A percentile compares a stretch with the other conserved stretches of the same genome.
These are phyloP conservation scores for Drosophila punjabiensis DNA, from an alignment of 1,140 invertebrate species.

Conservation along the genomic window DNA sequence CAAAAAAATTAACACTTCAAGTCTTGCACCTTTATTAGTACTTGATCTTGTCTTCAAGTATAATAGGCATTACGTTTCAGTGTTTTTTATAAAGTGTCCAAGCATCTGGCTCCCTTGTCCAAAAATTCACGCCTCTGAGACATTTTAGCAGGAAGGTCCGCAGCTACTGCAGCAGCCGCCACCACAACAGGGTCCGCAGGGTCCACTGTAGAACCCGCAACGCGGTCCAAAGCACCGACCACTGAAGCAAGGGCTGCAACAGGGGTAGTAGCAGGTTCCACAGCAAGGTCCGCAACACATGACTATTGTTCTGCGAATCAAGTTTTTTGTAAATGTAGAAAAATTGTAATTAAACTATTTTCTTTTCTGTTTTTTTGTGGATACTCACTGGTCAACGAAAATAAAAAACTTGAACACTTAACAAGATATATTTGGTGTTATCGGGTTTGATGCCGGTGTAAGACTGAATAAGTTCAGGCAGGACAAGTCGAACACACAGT, in stretches of 20 bases:
- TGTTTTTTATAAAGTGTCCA: not conserved
- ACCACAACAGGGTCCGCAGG: slow-evolving; percentile 38
- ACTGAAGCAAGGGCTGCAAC: slow-evolving; percentile 54
- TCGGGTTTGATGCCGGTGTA: slow-evolving; percentile 3
- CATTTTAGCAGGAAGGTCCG: slow-evolving; percentile 36
- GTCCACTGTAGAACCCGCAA: slow-evolving; percentile 33
- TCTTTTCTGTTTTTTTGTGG: not conserved
- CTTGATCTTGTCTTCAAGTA: slow-evolving; percentile 16
- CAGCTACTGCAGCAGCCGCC: slow-evolving; percentile 49
- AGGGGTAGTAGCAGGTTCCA: slow-evolving; percentile 39
- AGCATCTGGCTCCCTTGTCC: not conserved
- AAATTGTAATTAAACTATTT: not conserved
- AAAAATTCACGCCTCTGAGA: not conserved
- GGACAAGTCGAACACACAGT: not conserved
- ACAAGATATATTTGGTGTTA: slow-evolving; percentile 35
- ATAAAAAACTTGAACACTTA: slow-evolving; percentile 20
- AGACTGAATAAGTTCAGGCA: slow-evolving; percentile 14
- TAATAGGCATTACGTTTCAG: not conserved
- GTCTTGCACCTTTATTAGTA: slow-evolving; percentile 23
- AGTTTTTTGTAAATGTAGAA: not conserved
- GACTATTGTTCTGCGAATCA: not conserved
- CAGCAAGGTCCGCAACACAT: slow-evolving; percentile 50
- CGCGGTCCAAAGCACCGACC: slow-evolving; percentile 32
- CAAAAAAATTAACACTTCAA: not conserved
- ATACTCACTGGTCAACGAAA: slow-evolving; percentile 13